phyloP scores from a whole-genome alignment of 2,797 vertebrate species.

The Myotis myotis region DNA sequence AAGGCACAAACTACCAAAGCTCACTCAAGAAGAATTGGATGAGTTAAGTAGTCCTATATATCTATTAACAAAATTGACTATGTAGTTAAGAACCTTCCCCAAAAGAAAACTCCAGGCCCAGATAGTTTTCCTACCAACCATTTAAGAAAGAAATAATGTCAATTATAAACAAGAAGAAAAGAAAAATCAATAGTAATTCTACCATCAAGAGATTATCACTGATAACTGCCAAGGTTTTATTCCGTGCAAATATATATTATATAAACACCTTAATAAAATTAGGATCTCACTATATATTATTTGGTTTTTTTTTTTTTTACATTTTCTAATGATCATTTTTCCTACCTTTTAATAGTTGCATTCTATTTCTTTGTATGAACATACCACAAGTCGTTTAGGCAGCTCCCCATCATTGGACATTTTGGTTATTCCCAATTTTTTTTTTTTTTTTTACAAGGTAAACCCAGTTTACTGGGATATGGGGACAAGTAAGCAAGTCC shows the following conservation, averaged over 20 bases:
- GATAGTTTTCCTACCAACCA: background rate
- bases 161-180: slow-evolving; percentile 7
- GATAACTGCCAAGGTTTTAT: background rate
- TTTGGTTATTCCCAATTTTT: background rate
- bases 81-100: background rate
- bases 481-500: background rate
- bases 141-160: background rate
- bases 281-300: background rate
- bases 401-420: background rate
- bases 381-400: background rate
- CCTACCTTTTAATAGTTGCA: background rate
- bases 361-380: background rate
- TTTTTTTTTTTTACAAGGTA: background rate
- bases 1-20: background rate
- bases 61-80: background rate
- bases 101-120: background rate
- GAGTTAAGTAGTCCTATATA: background rate
- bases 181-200: background rate
- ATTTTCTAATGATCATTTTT: background rate
- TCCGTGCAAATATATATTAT: background rate
- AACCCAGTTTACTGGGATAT: background rate
- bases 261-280: background rate
- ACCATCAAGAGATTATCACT: background rate
- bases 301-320: background rate
- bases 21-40: background rate